Conservation (phyloP, 2,797 vertebrate genomes). For the Hylomyscus alleni region DNA sequence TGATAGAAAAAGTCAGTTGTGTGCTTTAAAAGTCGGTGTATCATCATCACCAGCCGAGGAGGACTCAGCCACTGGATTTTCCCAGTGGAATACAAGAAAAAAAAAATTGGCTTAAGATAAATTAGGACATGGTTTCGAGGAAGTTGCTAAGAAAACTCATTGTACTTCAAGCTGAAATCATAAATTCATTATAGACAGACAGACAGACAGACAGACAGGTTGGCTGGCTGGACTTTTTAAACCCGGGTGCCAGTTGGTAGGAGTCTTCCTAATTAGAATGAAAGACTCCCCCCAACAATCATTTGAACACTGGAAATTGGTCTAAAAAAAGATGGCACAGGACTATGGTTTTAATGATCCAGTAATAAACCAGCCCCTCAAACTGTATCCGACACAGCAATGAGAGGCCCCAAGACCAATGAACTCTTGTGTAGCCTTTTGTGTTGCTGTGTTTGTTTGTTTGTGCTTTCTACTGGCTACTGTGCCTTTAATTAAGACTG, state of each 20-base stretch:
- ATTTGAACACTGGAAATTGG: not conserved
- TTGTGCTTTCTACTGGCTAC: not conserved
- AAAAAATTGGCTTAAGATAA: not conserved
- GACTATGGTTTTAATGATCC: not conserved
- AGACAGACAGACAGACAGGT: not conserved
- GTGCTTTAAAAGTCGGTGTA: not conserved
- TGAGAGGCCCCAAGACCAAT: not conserved
- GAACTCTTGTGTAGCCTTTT: not conserved
- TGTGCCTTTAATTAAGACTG: not conserved
- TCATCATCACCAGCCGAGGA: not conserved
- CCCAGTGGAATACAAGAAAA: constrained; percentile 3
- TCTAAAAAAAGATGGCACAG: constrained; percentile 18
- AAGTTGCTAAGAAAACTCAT: not conserved
- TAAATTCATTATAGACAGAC: not conserved
- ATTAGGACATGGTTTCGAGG: not conserved
- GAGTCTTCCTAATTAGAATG: constrained; percentile 42
- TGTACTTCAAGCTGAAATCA: not conserved
- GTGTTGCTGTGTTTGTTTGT: not conserved
- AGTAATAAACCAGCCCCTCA: not conserved
- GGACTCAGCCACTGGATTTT: not conserved
- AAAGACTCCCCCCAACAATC: not conserved
- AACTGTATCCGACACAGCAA: not conserved
- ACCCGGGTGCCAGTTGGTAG: not conserved
- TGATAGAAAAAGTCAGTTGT: constrained; percentile 30
- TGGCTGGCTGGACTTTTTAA: not conserved